Evolutionary conservation across 2,888 invertebrate species (phyloP).

Genomic region (Drosophila suboccidentalis): DNA sequence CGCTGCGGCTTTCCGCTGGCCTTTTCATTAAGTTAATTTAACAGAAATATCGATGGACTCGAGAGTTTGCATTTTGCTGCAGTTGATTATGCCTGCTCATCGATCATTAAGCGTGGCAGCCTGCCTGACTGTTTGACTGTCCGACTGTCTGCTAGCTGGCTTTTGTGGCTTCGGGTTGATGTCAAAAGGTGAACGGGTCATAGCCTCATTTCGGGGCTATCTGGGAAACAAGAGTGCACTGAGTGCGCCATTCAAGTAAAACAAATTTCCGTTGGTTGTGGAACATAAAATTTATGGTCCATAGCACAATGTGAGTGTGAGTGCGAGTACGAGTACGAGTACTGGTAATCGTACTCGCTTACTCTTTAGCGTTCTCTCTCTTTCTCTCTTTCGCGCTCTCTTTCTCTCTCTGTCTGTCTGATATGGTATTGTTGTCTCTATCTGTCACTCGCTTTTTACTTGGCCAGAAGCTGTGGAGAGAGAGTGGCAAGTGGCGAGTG

Average conservation of each 20-base stretch:
- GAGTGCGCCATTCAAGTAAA: conserved; percentile 67
- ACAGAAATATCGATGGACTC: conserved; percentile 16
- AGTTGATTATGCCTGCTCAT: conserved; percentile 27
- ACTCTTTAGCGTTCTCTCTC: not conserved
- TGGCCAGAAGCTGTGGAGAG: conserved; percentile 11
- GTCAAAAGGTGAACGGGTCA: conserved; percentile 67
- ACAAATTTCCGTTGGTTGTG: conserved; percentile 71
- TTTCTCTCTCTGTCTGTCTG: conserved; percentile 2
- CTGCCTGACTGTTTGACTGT: not conserved
- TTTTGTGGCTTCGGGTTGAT: conserved; percentile 39
- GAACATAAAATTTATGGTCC: conserved; percentile 72
- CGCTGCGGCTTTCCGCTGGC: not conserved
- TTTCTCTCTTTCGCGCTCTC: not conserved
- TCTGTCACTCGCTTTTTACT: conserved; percentile 21
- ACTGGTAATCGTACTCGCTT: conserved; percentile 11
- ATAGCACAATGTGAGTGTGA: conserved; percentile 31
- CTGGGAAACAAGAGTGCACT: conserved; percentile 31
- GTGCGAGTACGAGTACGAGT: conserved; percentile 6
- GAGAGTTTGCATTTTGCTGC: conserved; percentile 12
- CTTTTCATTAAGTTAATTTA: conserved; percentile 20
- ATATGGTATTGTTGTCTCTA: conserved; percentile 7
- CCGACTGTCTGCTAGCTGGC: not conserved
- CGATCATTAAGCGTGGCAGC: conserved; percentile 31
- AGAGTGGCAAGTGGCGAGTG: conserved; percentile 13
- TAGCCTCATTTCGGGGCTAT: conserved; percentile 21